A percentile compares a stretch with the other conserved stretches of the same genome.
phyloP scores from a whole-genome alignment of 92 coral and sea anemone species.

The Hydrozoanthus gracilis region DNA sequence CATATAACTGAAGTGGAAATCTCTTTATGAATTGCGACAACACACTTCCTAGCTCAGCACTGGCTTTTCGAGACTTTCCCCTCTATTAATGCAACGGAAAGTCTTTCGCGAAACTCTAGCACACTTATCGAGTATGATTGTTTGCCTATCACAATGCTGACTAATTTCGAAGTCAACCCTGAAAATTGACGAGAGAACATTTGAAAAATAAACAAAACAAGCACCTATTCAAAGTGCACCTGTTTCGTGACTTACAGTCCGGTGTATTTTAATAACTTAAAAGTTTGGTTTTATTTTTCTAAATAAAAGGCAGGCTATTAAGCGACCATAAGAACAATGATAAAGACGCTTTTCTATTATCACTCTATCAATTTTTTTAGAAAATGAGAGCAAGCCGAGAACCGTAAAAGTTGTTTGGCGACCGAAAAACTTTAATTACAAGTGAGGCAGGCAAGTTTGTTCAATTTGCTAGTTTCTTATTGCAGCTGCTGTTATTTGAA shows the following conservation, averaged over 20 bases:
- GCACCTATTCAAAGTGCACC: conserved; percentile 1
- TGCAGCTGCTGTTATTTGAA: neutral
- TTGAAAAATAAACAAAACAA: neutral
- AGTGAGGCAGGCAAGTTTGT: conserved; percentile 1
- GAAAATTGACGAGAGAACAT: neutral
- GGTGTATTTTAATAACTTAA: neutral
- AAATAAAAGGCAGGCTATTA: conserved; percentile 2
- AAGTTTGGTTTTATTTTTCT: neutral
- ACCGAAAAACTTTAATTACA: neutral
- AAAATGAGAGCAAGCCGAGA: neutral
- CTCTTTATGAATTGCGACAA: no score
- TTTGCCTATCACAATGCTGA: neutral
- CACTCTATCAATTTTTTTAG: neutral
- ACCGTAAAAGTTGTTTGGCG: neutral
- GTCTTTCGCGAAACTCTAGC: neutral
- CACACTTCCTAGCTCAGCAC: no score
- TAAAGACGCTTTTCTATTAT: neutral
- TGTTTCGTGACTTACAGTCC: neutral
- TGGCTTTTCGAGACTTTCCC: no score
- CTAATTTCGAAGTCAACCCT: neutral
- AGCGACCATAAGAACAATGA: conserved; percentile 5
- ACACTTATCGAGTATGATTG: neutral
- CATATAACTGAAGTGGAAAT: no score
- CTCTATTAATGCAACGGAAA: no score
- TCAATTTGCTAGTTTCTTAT: neutral